A percentile compares a stretch with the other conserved stretches of the same genome.
phyloP scores from a whole-genome alignment of 2,888 invertebrate genomes.

The Tortricodes alternella region DNA sequence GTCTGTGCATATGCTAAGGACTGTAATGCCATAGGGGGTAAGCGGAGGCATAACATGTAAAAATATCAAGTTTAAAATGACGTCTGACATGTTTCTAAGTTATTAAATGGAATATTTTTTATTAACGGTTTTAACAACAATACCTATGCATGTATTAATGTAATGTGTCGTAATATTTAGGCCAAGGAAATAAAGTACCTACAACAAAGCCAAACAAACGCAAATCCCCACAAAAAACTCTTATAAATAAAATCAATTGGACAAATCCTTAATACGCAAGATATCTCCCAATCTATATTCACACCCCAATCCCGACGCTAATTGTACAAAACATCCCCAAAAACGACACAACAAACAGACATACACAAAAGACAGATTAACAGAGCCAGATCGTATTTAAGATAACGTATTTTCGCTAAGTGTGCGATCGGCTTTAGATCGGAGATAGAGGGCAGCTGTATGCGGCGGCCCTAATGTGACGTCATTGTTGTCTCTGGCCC shows the following conservation, averaged over 20 bases:
- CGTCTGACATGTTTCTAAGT: no score
- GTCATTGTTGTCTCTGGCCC: constrained; percentile 49
- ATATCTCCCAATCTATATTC: constrained; percentile 53
- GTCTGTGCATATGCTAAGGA: constrained; percentile 2
- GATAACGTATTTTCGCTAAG: constrained; percentile 80
- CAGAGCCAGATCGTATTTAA: constrained; percentile 78
- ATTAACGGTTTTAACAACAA: no score
- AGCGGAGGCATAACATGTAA: not conserved
- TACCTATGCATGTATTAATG: no score
- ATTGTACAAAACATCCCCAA: constrained; percentile 75
- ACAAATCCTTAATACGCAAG: constrained; percentile 46
- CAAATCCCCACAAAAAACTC: constrained; percentile 18
- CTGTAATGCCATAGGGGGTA: not conserved
- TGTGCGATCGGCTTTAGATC: constrained; percentile 74
- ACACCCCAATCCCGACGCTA: constrained; percentile 69
- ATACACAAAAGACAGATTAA: constrained; percentile 76
- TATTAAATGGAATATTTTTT: no score
- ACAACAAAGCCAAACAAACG: constrained; percentile 8
- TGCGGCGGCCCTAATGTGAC: constrained; percentile 50
- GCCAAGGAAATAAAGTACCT: constrained; percentile 6
- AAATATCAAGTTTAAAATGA: not conserved
- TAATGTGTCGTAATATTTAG: not conserved
- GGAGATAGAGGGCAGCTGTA: constrained; percentile 73
- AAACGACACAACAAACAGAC: constrained; percentile 67
- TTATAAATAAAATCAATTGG: constrained; percentile 52